These are phyloP conservation scores for Chelon labrosus DNA, from an alignment of 2,797 vertebrate genomes.

Conservation along the genomic window DNA sequence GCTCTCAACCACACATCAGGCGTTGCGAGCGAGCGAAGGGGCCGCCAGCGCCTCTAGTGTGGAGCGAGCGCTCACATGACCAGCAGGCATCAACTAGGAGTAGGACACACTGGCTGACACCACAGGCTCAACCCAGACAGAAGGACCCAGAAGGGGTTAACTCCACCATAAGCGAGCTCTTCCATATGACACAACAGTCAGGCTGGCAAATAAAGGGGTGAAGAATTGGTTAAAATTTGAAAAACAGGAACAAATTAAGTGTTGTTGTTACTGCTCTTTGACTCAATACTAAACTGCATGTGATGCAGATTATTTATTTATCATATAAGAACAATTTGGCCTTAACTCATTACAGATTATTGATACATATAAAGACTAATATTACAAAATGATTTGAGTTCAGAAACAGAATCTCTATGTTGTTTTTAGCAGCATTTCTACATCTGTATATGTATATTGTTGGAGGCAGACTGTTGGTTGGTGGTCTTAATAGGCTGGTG, in stretches of 20 bases:
- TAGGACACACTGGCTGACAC: slow-evolving; percentile 93
- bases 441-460: slow-evolving; percentile 54
- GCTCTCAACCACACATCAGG: slow-evolving; percentile 80
- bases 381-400: slow-evolving; percentile 11
- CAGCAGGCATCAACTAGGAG: slow-evolving; percentile 86
- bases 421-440: slow-evolving; percentile 49
- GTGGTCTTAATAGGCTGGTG: slow-evolving; percentile 34
- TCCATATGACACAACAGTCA: slow-evolving; percentile 97
- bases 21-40: slow-evolving; percentile 79
- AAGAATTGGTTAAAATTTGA: slow-evolving; percentile 99
- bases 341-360: slow-evolving; percentile 24
- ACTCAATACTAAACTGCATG: slow-evolving; percentile 56
- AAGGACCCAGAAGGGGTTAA: slow-evolving; percentile 99
- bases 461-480: slow-evolving; percentile 56
- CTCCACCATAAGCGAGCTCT: slow-evolving; percentile 97
- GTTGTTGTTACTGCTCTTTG: slow-evolving; percentile 52
- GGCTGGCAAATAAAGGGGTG: slow-evolving; percentile 99
- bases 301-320: slow-evolving; percentile 33
- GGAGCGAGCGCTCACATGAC: slow-evolving; percentile 84
- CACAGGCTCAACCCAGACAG: slow-evolving; percentile 99
- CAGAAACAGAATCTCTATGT: slow-evolving; percentile 23
- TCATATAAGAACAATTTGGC: slow-evolving; percentile 27
- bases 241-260: slow-evolving; percentile 83
- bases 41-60: slow-evolving; percentile 80
- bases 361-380: slow-evolving; percentile 22